A percentile compares a stretch with the other conserved stretches of the same genome.
Evolutionary conservation across 2,888 invertebrate species (phyloP).

Genomic region (Camptogramma bilineatum): DNA sequence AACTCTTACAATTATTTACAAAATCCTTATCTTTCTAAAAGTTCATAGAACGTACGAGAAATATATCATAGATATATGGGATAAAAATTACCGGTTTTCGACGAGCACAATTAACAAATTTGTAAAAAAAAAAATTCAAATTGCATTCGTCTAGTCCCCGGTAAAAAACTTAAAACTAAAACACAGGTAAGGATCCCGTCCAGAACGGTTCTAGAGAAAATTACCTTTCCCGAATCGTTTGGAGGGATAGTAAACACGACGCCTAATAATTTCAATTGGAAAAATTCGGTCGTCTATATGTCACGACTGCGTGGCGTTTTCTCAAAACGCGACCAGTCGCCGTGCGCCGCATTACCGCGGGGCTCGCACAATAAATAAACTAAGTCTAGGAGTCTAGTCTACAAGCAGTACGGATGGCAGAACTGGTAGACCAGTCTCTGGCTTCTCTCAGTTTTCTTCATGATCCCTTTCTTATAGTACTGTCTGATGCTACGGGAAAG

Average conservation of each 20-base stretch:
- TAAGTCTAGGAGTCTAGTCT: conserved; percentile 76
- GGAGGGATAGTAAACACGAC: conserved; percentile 71
- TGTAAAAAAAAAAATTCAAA: conserved; percentile 38
- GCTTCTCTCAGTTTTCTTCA: conserved; percentile 99
- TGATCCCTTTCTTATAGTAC: conserved; percentile 99
- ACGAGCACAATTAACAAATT: conserved; percentile 54
- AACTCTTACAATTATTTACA: conserved; percentile 64
- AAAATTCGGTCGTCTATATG: conserved; percentile 63
- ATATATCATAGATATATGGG: conserved; percentile 99
- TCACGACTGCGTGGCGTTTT: conserved; percentile 68
- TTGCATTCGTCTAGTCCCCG: conserved; percentile 67
- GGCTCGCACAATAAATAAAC: conserved; percentile 59
- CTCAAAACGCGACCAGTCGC: conserved; percentile 71
- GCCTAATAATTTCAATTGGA: conserved; percentile 60
- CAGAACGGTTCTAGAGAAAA: conserved; percentile 81
- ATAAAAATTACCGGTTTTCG: conserved; percentile 91
- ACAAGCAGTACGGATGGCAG: conserved; percentile 96
- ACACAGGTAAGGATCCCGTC: conserved; percentile 72
- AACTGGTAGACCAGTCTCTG: conserved; percentile 99
- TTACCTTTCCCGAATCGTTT: conserved; percentile 84
- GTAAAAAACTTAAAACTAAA: conserved; percentile 74
- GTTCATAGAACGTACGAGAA: conserved; percentile 98
- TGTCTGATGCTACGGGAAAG: conserved; percentile 98
- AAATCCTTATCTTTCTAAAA: conserved; percentile 71
- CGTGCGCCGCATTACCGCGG: conserved; percentile 81